Evolutionary conservation across 2,888 invertebrate genomes (phyloP), one percentile per base, ranked within the genome.

Genomic region (Microctonus brassicae): DNA sequence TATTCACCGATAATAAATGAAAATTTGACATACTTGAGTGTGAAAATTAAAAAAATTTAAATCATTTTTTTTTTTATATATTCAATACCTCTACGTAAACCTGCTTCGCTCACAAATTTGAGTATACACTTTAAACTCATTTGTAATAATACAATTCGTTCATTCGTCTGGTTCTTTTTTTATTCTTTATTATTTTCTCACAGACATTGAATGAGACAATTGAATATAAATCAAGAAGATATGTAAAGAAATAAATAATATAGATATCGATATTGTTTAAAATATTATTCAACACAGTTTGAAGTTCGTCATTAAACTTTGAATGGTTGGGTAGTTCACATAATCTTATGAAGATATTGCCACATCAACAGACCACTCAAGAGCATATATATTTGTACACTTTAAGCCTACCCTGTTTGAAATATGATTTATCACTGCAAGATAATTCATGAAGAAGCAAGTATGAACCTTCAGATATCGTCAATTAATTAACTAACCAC

Each of bases 371-470:
- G 52, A 64, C 47, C 61, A 69, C 47, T 65, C 29, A 17, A 60
- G 65, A 74, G 73, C 63, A 77, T 22, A 24, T 72, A 75, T 76
- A 76, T 77, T 76, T 73, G 75, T 75, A 73, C 71, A 66, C 58
- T 70, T 68, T 72, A 74, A 76, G 74, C 74, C 73, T 71, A 72
- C 75, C 76, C 64, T 77, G 75, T 75, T 39, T 76, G 67, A 69
- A 73, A 63, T 52, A 73, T 57, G 70, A 73, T 78, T 78, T 79
- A 79, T 73, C 75, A 69, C 74, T 67, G 67, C 29, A 69, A 79
- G 77, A 78, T 77, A 78, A 76, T 78, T 76, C 69, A 62, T 69
- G 66, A 71, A 73, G 69, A 75, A 75, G 26, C 73, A 74, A 73
- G 61, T 65, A 63, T 63, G 70, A 62, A 55, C 60, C 70, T 61